Conservation (phyloP, 2,888 invertebrate genomes). For the Pseudococcus longispinus region DNA sequence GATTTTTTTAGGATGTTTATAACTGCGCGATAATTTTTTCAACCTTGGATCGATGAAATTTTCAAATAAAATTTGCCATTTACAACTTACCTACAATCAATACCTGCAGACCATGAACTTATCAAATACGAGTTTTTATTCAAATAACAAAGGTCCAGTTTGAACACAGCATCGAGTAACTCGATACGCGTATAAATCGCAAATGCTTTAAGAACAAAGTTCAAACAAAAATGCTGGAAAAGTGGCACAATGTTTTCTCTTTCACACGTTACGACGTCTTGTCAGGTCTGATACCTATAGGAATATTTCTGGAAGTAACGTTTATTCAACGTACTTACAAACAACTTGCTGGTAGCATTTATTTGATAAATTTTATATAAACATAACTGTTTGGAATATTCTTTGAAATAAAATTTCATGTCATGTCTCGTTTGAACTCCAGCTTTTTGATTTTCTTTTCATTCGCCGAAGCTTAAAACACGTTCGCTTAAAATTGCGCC, state of each 20-base stretch:
- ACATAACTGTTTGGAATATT: background rate
- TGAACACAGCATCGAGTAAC: too few species aligned
- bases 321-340: background rate
- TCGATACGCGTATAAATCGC: too few species aligned
- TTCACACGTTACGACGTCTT: background rate
- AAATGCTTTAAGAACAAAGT: background rate
- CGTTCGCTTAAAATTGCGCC: background rate
- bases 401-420: background rate
- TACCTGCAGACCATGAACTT: too few species aligned
- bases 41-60: too few species aligned
- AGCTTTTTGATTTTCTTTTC: background rate
- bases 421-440: background rate
- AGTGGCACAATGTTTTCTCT: background rate
- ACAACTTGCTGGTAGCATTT: background rate
- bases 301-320: background rate
- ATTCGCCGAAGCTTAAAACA: background rate
- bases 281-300: background rate
- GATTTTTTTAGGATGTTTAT: too few species aligned
- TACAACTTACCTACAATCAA: too few species aligned
- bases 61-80: too few species aligned
- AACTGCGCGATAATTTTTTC: too few species aligned
- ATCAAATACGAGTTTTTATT: too few species aligned
- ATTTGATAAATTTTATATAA: background rate
- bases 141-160: too few species aligned
- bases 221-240: background rate